A percentile compares a stretch with the other conserved stretches of the same genome.
Evolutionary conservation across 2,797 vertebrate genomes (phyloP).

Genomic region (Sebastes alutus): DNA sequence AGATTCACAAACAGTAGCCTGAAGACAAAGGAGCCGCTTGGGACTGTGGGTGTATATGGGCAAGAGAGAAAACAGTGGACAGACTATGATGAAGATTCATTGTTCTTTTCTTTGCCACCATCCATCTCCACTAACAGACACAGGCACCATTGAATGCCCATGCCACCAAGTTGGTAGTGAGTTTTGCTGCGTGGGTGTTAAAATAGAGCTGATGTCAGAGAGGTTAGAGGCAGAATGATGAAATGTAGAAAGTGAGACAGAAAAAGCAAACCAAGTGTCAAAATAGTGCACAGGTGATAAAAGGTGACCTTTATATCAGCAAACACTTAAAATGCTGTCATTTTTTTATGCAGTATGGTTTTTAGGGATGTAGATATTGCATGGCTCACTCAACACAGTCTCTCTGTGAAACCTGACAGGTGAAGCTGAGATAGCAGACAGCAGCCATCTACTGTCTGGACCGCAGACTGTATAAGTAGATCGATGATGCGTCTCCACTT

Average conservation of each 20-base stretch:
- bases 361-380: neutral
- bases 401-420: neutral
- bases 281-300: constrained; percentile 28
- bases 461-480: no score
- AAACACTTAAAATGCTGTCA: constrained; percentile 1
- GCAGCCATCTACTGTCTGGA: neutral
- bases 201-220: constrained; percentile 47
- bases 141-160: constrained; percentile 42
- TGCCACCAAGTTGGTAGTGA: constrained; percentile 20
- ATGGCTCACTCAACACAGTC: neutral
- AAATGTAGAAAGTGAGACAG: constrained; percentile 24
- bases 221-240: constrained; percentile 37
- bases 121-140: constrained; percentile 61
- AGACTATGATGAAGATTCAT: constrained; percentile 71
- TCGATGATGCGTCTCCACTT: no score
- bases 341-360: neutral
- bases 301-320: constrained; percentile 17
- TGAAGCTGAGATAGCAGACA: constrained; percentile 4
- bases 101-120: constrained; percentile 39
- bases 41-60: constrained; percentile 42
- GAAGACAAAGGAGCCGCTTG: constrained; percentile 47
- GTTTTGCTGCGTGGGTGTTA: constrained; percentile 37
- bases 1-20: constrained; percentile 33
- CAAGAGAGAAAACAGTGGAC: constrained; percentile 28
- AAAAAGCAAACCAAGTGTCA: constrained; percentile 29